Evolutionary conservation across 1,140 invertebrate species (phyloP).

Genomic region (Colletes latitarsis): DNA sequence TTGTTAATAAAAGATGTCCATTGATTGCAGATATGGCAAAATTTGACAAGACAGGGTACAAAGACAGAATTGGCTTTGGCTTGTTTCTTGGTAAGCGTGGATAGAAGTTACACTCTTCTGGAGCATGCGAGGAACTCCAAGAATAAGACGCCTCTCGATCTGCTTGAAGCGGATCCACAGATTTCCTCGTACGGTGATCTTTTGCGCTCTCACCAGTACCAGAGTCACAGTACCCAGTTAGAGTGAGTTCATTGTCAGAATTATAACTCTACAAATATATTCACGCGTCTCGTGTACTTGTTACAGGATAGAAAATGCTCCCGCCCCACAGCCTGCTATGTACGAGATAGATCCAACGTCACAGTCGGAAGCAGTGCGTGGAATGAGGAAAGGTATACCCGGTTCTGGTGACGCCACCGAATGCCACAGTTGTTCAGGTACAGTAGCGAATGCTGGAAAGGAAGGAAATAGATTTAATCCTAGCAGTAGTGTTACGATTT

Average conservation of each 20-base stretch:
- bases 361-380: constrained; percentile 34
- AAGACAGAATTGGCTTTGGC: constrained; percentile 75
- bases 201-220: constrained; percentile 71
- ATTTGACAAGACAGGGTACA: constrained; percentile 70
- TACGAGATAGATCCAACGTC: constrained; percentile 57
- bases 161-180: constrained; percentile 75
- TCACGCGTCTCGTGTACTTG: neutral
- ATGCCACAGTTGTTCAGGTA: constrained; percentile 57
- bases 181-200: constrained; percentile 70
- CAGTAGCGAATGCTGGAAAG: constrained; percentile 12
- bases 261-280: neutral
- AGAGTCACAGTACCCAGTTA: constrained; percentile 52
- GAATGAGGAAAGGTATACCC: constrained; percentile 26
- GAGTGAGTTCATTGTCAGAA: constrained; percentile 45
- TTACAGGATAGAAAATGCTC: constrained; percentile 55
- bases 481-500: constrained; percentile 47
- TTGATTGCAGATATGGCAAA: constrained; percentile 78
- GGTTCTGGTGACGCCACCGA: constrained; percentile 52
- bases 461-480: constrained; percentile 52
- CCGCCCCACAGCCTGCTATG: constrained; percentile 43
- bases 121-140: constrained; percentile 85
- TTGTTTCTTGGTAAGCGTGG: constrained; percentile 74
- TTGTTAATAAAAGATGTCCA: no score
- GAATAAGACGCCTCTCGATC: constrained; percentile 85
- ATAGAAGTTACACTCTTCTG: constrained; percentile 68